Conservation (phyloP, 1,140 invertebrate species). For the Drosophila pandora region DNA sequence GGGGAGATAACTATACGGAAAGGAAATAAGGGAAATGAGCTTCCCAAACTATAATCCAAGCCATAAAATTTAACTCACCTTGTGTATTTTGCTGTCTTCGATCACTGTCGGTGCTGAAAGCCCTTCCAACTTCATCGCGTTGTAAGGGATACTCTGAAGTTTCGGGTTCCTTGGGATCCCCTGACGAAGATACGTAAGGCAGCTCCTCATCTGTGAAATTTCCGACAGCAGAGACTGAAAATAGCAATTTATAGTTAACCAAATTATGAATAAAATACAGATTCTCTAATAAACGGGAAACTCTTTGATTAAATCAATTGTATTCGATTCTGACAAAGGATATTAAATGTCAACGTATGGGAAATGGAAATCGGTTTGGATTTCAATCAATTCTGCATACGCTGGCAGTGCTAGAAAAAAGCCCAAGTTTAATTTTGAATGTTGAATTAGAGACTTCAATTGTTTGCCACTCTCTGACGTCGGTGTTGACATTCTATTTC, state of each 20-base stretch:
- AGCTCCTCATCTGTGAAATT: slow-evolving; percentile 89
- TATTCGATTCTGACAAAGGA: background rate
- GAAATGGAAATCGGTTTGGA: slow-evolving; percentile 1
- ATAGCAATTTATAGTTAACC: background rate
- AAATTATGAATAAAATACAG: background rate
- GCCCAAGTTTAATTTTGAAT: slow-evolving; percentile 29
- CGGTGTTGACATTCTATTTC: slow-evolving; percentile 57
- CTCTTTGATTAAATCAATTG: background rate
- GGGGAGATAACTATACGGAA: slow-evolving; percentile 72
- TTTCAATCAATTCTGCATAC: slow-evolving; percentile 44
- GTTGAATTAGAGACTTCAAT: slow-evolving; percentile 41
- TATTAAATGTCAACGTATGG: background rate
- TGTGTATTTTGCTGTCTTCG: slow-evolving; percentile 73
- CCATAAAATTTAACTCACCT: slow-evolving; percentile 53
- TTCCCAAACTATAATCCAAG: too few species aligned
- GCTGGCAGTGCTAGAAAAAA: slow-evolving; percentile 28
- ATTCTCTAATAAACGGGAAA: background rate
- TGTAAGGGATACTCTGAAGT: slow-evolving; percentile 87
- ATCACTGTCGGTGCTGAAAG: slow-evolving; percentile 62
- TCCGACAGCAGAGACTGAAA: slow-evolving; percentile 86
- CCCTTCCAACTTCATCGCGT: slow-evolving; percentile 87
- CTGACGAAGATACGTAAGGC: slow-evolving; percentile 57
- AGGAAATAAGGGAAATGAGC: slow-evolving; percentile 5
- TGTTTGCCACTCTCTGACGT: slow-evolving; percentile 34
- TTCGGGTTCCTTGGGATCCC: slow-evolving; percentile 80